These are phyloP conservation scores for Prunella himalayana DNA, from an alignment of 2,113 vertebrate species.

Conservation along the genomic window DNA sequence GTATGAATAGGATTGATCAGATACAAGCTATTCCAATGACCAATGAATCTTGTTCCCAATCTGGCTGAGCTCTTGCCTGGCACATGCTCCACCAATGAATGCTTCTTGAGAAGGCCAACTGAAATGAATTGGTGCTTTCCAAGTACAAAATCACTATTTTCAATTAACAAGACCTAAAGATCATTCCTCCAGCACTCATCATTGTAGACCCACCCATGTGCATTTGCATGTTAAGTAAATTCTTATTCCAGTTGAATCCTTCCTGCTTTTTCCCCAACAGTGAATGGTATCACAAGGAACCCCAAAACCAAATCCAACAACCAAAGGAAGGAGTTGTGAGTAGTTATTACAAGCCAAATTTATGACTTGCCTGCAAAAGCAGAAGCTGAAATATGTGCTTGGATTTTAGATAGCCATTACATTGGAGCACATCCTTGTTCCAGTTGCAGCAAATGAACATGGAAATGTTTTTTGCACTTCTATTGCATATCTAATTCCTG, in stretches of 20 bases:
- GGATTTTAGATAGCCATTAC: neutral
- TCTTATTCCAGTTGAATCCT: neutral
- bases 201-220: neutral
- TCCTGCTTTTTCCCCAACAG: neutral
- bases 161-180: neutral
- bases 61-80: neutral
- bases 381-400: neutral
- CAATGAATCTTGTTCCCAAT: neutral
- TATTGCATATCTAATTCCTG: neutral
- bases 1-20: neutral
- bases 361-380: neutral
- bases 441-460: neutral
- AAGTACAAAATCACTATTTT: neutral
- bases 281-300: neutral
- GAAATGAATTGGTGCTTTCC: neutral
- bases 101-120: neutral
- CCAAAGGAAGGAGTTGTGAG: neutral
- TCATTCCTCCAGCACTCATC: neutral
- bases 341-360: neutral
- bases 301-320: neutral
- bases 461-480: neutral
- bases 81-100: neutral
- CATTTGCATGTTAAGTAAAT: neutral
- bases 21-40: neutral
- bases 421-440: neutral